These are phyloP conservation scores for Chrysina gloriosa DNA, from an alignment of 2,888 invertebrate genomes.

Conservation along the genomic window DNA sequence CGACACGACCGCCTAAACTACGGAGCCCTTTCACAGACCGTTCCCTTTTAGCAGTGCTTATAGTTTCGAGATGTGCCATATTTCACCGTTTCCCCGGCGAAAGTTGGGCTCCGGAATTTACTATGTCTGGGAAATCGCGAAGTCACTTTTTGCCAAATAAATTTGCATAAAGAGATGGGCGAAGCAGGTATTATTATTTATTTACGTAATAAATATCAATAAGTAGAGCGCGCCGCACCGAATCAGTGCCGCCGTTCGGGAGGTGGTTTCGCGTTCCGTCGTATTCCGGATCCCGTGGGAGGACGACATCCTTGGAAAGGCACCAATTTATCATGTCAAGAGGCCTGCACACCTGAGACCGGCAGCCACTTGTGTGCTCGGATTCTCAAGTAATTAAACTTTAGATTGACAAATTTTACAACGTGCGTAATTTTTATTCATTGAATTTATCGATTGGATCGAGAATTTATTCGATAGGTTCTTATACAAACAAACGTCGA, in stretches of 20 bases:
- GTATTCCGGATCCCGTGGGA: constrained; percentile 43
- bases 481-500: not conserved
- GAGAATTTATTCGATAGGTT: not conserved
- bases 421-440: constrained; percentile 53
- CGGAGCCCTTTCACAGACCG: too few species aligned
- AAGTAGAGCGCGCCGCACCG: constrained; percentile 52
- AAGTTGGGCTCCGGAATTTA: constrained; percentile 21
- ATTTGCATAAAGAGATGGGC: constrained; percentile 59
- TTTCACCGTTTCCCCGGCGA: constrained; percentile 15
- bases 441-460: constrained; percentile 45
- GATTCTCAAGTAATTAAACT: constrained; percentile 60
- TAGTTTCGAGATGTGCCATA: constrained; percentile 10
- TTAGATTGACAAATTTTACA: constrained; percentile 59
- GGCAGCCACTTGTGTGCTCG: constrained; percentile 45
- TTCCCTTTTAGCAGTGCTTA: not conserved
- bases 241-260: constrained; percentile 47
- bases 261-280: constrained; percentile 13
- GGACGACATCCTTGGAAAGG: constrained; percentile 38
- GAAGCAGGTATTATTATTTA: constrained; percentile 62
- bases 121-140: constrained; percentile 31
- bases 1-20: too few species aligned
- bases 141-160: constrained; percentile 49
- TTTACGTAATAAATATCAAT: constrained; percentile 64
- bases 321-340: constrained; percentile 51
- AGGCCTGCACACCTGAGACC: constrained; percentile 56